A percentile compares a stretch with the other conserved stretches of the same genome.
Conservation (phyloP, 2,888 invertebrate genomes). For the Drosophila quinaria region DNA sequence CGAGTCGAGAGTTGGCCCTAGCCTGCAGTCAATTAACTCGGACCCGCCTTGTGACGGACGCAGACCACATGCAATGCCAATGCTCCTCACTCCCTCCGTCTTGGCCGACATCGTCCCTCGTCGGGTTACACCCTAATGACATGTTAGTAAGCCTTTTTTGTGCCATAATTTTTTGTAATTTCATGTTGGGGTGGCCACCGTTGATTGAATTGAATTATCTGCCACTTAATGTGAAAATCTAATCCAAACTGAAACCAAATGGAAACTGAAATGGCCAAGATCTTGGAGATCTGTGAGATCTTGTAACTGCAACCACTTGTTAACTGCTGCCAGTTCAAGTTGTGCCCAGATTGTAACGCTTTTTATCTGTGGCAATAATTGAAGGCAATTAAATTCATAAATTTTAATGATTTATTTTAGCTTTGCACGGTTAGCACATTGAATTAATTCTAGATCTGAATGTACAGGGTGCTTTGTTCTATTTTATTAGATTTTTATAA, state of each 20-base stretch:
- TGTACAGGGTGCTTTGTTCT: conserved; percentile 62
- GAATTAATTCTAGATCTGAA: conserved; percentile 54
- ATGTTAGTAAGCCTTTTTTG: conserved; percentile 51
- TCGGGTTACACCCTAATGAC: conserved; percentile 67
- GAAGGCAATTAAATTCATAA: conserved; percentile 80
- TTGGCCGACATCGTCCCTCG: neutral
- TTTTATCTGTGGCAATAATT: conserved; percentile 75
- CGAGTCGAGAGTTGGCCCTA: conserved; percentile 51
- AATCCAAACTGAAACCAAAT: conserved; percentile 28
- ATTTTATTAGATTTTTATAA: neutral
- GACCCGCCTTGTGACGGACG: conserved; percentile 53
- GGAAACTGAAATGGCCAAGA: conserved; percentile 17
- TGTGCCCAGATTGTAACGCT: conserved; percentile 44
- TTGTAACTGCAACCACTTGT: conserved; percentile 8
- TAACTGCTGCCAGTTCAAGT: conserved; percentile 48
- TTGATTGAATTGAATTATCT: conserved; percentile 75
- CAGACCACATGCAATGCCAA: conserved; percentile 33
- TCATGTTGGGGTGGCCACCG: conserved; percentile 72
- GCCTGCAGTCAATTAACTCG: conserved; percentile 55
- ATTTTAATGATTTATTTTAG: conserved; percentile 80
- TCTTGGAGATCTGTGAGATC: conserved; percentile 20
- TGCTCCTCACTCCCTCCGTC: neutral
- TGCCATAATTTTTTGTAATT: conserved; percentile 74
- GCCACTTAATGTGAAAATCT: conserved; percentile 40
- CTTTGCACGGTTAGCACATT: conserved; percentile 60